Evolutionary conservation across 2,797 vertebrate genomes (phyloP).

Genomic region (Protonibea diacanthus): DNA sequence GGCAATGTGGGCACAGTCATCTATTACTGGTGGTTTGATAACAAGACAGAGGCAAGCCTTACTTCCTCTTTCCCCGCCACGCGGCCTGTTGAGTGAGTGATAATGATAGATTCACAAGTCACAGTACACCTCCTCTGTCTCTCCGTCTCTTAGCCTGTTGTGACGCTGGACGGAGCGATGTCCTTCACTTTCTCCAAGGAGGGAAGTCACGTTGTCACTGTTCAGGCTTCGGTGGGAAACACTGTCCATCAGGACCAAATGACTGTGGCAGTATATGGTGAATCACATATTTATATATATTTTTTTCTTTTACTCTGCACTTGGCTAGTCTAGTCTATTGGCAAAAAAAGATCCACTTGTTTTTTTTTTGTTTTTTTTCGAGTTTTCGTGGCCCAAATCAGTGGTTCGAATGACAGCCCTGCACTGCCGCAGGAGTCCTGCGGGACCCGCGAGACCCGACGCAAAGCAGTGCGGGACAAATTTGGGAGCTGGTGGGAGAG

Average conservation of each 20-base stretch:
- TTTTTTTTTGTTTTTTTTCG: no score
- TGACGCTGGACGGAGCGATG: slow-evolving; percentile 90
- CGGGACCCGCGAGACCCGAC: no score
- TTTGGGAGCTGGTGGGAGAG: no score
- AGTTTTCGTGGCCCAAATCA: background rate
- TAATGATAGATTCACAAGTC: background rate
- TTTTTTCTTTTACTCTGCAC: background rate
- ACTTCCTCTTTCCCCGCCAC: background rate
- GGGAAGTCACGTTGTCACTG: slow-evolving; percentile 91
- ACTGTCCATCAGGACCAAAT: slow-evolving; percentile 93
- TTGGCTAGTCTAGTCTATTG: background rate
- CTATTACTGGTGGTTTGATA: slow-evolving; percentile 97
- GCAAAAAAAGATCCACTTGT: background rate
- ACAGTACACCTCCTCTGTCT: slow-evolving; percentile 27
- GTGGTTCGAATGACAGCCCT: background rate
- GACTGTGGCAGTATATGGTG: slow-evolving; percentile 92
- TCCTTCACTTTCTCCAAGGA: slow-evolving; percentile 90
- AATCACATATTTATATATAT: slow-evolving; percentile 46
- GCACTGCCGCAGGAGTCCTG: no score
- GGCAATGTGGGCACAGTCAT: slow-evolving; percentile 92
- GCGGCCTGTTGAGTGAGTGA: background rate
- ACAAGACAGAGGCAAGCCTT: slow-evolving; percentile 92
- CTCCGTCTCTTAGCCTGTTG: slow-evolving; percentile 85
- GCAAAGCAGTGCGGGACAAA: no score
- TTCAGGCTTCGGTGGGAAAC: slow-evolving; percentile 91